These are phyloP conservation scores for Desmophyllum pertusum DNA, from an alignment of 92 coral and sea anemone genomes.

Conservation along the genomic window DNA sequence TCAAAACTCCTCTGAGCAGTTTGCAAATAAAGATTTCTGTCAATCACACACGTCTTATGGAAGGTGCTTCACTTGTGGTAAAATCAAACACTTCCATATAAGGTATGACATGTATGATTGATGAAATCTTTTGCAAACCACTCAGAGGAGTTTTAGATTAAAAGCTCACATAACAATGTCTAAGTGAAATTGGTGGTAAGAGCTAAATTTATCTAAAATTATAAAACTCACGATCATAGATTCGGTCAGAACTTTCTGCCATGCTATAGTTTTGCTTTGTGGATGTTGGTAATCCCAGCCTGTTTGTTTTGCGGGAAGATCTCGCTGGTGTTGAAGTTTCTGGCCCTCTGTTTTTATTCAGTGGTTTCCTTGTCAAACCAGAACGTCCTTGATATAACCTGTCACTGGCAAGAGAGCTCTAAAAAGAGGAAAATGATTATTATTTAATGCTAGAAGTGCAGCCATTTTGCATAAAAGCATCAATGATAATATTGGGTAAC, in stretches of 20 bases:
- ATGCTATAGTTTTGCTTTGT: background rate
- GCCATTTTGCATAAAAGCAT: too few relatives aligned
- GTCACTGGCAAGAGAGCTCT: slow-evolving; percentile 13
- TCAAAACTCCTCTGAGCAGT: too few relatives aligned
- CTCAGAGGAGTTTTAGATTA: too few relatives aligned
- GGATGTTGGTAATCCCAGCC: background rate
- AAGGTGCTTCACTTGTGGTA: too few relatives aligned
- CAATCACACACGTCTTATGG: background rate
- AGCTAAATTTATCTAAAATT: too few relatives aligned
- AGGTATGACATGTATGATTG: too few relatives aligned
- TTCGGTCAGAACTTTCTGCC: slow-evolving; percentile 14
- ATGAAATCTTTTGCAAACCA: too few relatives aligned
- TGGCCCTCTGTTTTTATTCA: slow-evolving; percentile 3
- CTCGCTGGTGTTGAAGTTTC: slow-evolving; percentile 15
- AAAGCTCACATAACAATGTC: too few relatives aligned
- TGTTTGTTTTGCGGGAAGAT: background rate
- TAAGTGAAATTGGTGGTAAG: too few relatives aligned
- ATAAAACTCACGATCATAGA: slow-evolving; percentile 38
- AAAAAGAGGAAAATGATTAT: background rate
- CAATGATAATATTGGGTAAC: too few relatives aligned
- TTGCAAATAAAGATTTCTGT: too few relatives aligned
- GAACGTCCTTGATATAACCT: slow-evolving; percentile 2
- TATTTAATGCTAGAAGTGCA: background rate
- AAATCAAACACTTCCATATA: too few relatives aligned
- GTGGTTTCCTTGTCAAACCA: slow-evolving; percentile 35